A percentile compares a stretch with the other conserved stretches of the same genome.
Conservation (phyloP, 2,888 invertebrate species). For the Drosophila rellima region DNA sequence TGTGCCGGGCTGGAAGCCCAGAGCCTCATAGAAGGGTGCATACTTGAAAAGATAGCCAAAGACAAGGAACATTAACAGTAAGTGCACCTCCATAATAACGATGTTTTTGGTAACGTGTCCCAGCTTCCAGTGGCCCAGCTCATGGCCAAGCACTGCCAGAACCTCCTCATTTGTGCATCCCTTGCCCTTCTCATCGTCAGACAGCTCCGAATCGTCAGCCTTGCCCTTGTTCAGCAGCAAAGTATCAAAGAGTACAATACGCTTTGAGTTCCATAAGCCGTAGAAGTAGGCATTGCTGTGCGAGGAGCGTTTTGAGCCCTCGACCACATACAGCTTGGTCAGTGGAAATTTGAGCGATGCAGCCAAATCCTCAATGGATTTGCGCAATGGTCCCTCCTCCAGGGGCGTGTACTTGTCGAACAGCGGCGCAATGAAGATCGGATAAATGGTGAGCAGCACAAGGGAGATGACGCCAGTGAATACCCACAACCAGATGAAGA, state of each 20-base stretch:
- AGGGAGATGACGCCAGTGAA: slow-evolving; percentile 94
- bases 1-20: slow-evolving; percentile 92
- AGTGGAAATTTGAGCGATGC: slow-evolving; percentile 95
- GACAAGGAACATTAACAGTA: slow-evolving; percentile 89
- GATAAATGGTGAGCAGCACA: slow-evolving; percentile 95
- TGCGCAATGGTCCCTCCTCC: slow-evolving; percentile 95
- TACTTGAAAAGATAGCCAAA: slow-evolving; percentile 90
- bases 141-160: slow-evolving; percentile 97
- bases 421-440: slow-evolving; percentile 97
- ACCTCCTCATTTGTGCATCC: slow-evolving; percentile 97
- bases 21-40: slow-evolving; percentile 92
- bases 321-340: slow-evolving; percentile 97
- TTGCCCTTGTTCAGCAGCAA: slow-evolving; percentile 92
- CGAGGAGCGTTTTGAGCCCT: slow-evolving; percentile 98
- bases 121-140: slow-evolving; percentile 98
- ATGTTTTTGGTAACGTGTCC: slow-evolving; percentile 95
- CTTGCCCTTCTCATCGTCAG: slow-evolving; percentile 85
- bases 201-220: slow-evolving; percentile 81
- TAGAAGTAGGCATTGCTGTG: slow-evolving; percentile 99
- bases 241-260: slow-evolving; percentile 99
- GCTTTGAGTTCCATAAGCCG: slow-evolving; percentile 98
- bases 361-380: slow-evolving; percentile 95
- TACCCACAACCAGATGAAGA: slow-evolving; percentile 98
- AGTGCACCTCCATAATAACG: slow-evolving; percentile 92
- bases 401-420: slow-evolving; percentile 99